Evolutionary conservation across 2,113 vertebrate genomes (phyloP), one percentile per base, ranked within the genome.

Genomic region (Dryoscopus gambensis): DNA sequence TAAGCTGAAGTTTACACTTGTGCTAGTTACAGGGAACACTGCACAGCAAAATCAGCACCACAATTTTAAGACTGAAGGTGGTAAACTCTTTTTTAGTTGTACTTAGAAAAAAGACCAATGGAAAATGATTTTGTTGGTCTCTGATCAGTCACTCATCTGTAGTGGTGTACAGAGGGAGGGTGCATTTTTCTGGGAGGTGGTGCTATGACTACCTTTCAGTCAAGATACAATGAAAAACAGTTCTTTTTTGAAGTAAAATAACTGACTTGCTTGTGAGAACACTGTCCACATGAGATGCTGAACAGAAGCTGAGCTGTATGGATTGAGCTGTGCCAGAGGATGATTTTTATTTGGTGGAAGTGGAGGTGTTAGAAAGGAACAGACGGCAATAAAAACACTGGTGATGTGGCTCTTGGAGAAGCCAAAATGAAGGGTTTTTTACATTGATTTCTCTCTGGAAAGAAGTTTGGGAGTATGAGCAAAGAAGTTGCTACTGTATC

Each of bases 341-440:
- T 93, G 79, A 46, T 90, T 94, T 94, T 92, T 92, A 83, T 93
- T 88, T 95, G 79, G 79, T 95, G 42, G 75, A 86, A 93, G 75
- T 73, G 79, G 94, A 85, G 55, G 63, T 90, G 88, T 92, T 92
- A 65, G 88, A 33, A 89, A 87, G 71, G 53, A 86, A 86, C 71
- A 96, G 92, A 80, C 10, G 3, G 83, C 83, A 93, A 69, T 96
- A 92, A 93, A 78, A 90, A 42, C 53, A 40, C 52, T 73, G 70
- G 53, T 83, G 67, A 73, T 94, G 82, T 83, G 75, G 79, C 71
- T 90, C 40, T 73, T 10, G 2, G 70, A 73, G 75, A 93, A 82
- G 57, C 47, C 35, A 56, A 79, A 89, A 82, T 24, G 44, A 94
- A 71, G 28, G 8, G 5, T 3, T 52, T 78, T 74, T 90, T 56